Conservation (phyloP, 1,140 invertebrate species). For the Cepaea nemoralis region DNA sequence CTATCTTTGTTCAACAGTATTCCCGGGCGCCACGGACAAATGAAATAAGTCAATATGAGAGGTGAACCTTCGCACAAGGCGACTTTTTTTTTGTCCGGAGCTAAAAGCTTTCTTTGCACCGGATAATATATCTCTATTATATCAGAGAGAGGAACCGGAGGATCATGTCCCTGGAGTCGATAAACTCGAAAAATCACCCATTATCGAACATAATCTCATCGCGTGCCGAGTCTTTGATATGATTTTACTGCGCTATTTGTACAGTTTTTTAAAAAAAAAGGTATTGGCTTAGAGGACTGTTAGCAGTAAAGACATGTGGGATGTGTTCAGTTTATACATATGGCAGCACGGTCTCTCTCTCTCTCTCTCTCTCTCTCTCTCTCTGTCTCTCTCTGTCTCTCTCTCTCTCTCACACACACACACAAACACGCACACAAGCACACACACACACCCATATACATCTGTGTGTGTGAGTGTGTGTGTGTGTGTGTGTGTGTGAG, state of each 20-base stretch:
- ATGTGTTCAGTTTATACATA: no score
- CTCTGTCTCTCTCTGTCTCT: no score
- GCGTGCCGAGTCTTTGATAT: constrained; percentile 19
- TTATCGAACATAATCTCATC: constrained; percentile 26
- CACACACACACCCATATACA: no score
- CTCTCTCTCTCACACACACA: no score
- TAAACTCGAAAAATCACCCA: constrained; percentile 2
- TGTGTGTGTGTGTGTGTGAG: no score
- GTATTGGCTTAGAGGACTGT: no score
- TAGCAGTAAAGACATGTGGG: no score
- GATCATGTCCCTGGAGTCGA: neutral
- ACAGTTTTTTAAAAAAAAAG: neutral
- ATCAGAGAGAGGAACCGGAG: neutral
- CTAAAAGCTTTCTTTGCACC: constrained; percentile 26
- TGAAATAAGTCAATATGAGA: constrained; percentile 2
- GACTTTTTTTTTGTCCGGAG: constrained; percentile 11
- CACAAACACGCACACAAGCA: no score
- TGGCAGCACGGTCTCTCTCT: no score
- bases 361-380: no score
- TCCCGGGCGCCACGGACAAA: neutral
- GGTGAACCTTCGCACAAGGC: neutral
- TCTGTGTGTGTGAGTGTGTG: no score
- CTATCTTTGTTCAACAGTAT: neutral
- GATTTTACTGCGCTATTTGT: neutral
- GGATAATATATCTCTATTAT: constrained; percentile 37